phyloP scores from a whole-genome alignment of 2,113 vertebrate species.

The Sphyrna mokarran region DNA sequence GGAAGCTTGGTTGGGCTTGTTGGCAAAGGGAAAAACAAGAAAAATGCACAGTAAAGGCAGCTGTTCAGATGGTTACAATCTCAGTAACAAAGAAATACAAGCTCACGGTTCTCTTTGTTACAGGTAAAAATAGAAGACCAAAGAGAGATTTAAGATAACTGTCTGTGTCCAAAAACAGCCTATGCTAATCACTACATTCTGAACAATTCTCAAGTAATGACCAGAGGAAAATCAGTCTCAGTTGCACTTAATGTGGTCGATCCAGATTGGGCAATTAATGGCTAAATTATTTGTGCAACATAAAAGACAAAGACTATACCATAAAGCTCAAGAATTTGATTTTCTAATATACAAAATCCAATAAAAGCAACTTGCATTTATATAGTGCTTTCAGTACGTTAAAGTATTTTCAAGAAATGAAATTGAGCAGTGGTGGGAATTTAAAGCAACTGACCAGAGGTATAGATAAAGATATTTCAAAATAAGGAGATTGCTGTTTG shows the following conservation, averaged over 20 bases:
- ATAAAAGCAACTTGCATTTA: not conserved
- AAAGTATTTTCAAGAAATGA: not conserved
- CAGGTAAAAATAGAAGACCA: too few relatives aligned
- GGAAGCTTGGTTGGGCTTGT: too few relatives aligned
- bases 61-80: too few relatives aligned
- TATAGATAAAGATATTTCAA: too few relatives aligned
- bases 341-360: not conserved
- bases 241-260: not conserved
- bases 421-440: not conserved
- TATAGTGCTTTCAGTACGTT: not conserved
- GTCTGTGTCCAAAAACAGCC: not conserved
- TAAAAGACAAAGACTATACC: not conserved
- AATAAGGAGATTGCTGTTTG: too few relatives aligned
- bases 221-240: not conserved
- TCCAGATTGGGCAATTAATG: not conserved
- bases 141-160: too few relatives aligned
- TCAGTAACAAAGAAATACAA: too few relatives aligned
- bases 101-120: too few relatives aligned
- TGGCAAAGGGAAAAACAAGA: too few relatives aligned
- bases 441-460: not conserved
- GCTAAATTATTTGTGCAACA: not conserved
- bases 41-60: too few relatives aligned
- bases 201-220: not conserved
- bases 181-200: not conserved
- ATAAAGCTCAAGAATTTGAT: not conserved